Percentiles rank a stretch among this genome's conserved stretches.
Conservation (phyloP, 2,113 vertebrate species). For the Enhydra lutris region DNA sequence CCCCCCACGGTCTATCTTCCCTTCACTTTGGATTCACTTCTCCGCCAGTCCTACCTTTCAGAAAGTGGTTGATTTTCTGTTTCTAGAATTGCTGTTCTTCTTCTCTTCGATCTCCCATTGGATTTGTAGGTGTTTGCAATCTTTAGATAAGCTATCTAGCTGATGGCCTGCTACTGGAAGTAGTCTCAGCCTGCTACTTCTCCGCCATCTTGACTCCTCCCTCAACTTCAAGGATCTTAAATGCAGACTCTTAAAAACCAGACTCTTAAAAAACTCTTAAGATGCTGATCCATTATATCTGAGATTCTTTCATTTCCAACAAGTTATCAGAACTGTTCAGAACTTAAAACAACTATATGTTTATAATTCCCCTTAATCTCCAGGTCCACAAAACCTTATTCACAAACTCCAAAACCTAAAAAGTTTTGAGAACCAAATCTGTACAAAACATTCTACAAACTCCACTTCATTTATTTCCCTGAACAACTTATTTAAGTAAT, state of each 20-base stretch:
- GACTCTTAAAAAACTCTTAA: neutral
- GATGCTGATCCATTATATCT: neutral
- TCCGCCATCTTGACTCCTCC: too few species aligned
- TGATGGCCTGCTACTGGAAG: too few species aligned
- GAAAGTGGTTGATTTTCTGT: too few species aligned
- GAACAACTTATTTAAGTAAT: neutral
- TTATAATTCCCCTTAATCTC: neutral
- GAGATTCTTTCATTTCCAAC: neutral
- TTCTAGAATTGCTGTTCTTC: too few species aligned
- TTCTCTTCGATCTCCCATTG: too few species aligned
- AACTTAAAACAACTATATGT: neutral
- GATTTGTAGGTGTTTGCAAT: too few species aligned
- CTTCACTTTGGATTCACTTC: too few species aligned
- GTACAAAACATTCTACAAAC: neutral
- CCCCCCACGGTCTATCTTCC: too few species aligned
- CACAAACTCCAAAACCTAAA: neutral
- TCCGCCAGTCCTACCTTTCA: too few species aligned
- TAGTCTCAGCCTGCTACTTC: too few species aligned
- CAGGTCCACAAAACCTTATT: neutral
- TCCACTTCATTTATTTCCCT: neutral
- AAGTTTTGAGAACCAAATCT: conserved; percentile 6
- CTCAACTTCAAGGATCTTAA: neutral
- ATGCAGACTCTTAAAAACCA: neutral
- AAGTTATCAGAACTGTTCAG: neutral
- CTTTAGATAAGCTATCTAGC: too few species aligned